These are phyloP conservation scores for Spisula subtruncata DNA, from an alignment of 2,888 invertebrate genomes.

Conservation along the genomic window DNA sequence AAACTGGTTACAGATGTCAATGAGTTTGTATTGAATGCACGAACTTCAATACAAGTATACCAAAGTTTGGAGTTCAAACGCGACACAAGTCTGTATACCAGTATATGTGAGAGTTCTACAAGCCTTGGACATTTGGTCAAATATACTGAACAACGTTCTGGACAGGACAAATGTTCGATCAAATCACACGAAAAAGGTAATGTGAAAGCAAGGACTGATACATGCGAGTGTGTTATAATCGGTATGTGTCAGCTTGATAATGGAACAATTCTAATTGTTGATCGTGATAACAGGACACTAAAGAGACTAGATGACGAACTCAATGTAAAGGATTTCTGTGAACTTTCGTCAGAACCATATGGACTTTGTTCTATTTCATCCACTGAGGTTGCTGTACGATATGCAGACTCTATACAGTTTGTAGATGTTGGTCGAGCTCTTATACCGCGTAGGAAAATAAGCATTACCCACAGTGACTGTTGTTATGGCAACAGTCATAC, in stretches of 20 bases:
- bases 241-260: background rate
- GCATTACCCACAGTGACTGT: background rate
- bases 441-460: background rate
- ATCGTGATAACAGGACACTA: background rate
- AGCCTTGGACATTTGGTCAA: background rate
- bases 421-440: background rate
- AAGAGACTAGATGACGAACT: background rate
- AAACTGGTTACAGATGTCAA: background rate
- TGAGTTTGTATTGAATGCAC: background rate
- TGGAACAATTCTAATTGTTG: background rate
- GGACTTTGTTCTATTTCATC: background rate
- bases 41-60: no score
- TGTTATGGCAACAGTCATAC: background rate
- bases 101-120: background rate
- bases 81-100: background rate
- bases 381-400: background rate
- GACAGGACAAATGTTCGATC: background rate
- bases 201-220: background rate
- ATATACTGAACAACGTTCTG: background rate
- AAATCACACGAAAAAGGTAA: background rate
- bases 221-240: background rate
- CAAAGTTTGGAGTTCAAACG: background rate
- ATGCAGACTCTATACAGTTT: background rate
- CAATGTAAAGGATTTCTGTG: background rate
- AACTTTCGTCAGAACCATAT: background rate